These are phyloP conservation scores for Siniperca chuatsi DNA, from an alignment of 2,113 vertebrate genomes.

Conservation along the genomic window DNA sequence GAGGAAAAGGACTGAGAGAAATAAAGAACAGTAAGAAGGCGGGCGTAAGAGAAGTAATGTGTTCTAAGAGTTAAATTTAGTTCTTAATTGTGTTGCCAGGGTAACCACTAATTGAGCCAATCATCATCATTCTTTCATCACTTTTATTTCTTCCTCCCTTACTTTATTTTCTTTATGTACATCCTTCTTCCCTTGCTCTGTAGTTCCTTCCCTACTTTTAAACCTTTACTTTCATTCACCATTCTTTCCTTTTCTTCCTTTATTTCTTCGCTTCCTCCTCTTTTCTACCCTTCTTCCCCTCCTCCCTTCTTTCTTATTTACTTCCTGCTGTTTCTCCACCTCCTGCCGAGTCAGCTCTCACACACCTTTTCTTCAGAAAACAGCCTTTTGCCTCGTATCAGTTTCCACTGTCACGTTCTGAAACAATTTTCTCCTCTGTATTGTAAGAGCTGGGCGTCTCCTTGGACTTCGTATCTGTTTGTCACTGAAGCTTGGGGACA, in stretches of 20 bases:
- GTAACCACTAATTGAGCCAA: background rate
- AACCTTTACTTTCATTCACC: background rate
- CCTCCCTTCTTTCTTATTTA: background rate
- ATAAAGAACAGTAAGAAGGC: background rate
- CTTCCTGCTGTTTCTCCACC: background rate
- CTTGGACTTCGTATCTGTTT: slow-evolving; percentile 25
- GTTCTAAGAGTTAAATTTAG: background rate
- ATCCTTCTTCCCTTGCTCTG: no score
- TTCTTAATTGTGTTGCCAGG: background rate
- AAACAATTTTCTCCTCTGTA: slow-evolving; percentile 38
- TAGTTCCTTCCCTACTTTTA: background rate
- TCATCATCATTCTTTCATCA: no score
- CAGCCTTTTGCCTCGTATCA: background rate
- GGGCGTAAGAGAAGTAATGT: no score
- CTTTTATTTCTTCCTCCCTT: background rate
- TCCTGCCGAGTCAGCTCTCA: slow-evolving; percentile 42
- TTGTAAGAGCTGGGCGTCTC: slow-evolving; percentile 46
- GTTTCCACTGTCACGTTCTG: background rate
- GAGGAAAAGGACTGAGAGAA: background rate
- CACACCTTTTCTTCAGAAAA: slow-evolving; percentile 24
- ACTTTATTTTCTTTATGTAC: background rate
- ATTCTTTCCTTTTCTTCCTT: no score
- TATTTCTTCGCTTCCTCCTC: background rate
- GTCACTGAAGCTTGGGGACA: slow-evolving; percentile 48
- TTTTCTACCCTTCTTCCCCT: background rate